Evolutionary conservation across 1,140 invertebrate species (phyloP).

Genomic region (Saccostrea glomerata): DNA sequence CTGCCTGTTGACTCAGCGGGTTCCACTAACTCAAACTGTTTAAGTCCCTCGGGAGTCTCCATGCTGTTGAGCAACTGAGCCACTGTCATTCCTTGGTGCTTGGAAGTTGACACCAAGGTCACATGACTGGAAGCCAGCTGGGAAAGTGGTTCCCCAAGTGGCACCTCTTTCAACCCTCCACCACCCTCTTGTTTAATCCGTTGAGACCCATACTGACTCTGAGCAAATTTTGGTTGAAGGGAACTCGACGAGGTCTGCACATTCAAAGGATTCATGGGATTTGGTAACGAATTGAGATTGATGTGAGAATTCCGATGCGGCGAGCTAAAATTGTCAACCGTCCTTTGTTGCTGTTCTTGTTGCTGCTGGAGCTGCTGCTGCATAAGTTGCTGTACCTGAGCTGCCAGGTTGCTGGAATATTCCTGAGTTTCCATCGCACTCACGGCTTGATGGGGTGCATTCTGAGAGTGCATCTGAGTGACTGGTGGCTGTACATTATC

Average conservation of each 20-base stretch:
- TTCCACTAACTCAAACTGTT: constrained; percentile 23
- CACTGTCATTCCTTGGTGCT: constrained; percentile 49
- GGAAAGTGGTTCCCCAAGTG: constrained; percentile 19
- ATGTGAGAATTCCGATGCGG: not conserved
- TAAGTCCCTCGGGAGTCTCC: constrained; percentile 30
- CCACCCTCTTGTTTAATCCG: constrained; percentile 38
- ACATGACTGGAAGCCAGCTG: constrained; percentile 42
- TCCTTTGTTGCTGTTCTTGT: constrained; percentile 29
- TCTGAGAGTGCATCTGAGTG: constrained; percentile 10
- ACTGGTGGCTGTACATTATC: constrained; percentile 17
- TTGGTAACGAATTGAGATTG: constrained; percentile 32
- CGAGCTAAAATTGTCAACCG: not conserved
- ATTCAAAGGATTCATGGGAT: constrained; percentile 49
- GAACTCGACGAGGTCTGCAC: constrained; percentile 50
- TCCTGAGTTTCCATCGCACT: constrained; percentile 32
- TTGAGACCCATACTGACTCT: constrained; percentile 42
- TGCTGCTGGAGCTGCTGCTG: constrained; percentile 49
- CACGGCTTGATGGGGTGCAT: constrained; percentile 23
- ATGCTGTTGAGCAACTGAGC: constrained; percentile 68
- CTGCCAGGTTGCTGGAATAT: constrained; percentile 36
- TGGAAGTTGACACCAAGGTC: constrained; percentile 47
- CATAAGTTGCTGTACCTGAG: constrained; percentile 50
- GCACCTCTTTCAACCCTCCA: constrained; percentile 12
- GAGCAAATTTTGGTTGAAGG: constrained; percentile 53
- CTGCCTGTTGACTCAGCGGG: not conserved